A percentile compares a stretch with the other conserved stretches of the same genome.
Evolutionary conservation across 35 echinoderm and acorn worm species (phyloP).

Genomic region (Ptychodera flava): DNA sequence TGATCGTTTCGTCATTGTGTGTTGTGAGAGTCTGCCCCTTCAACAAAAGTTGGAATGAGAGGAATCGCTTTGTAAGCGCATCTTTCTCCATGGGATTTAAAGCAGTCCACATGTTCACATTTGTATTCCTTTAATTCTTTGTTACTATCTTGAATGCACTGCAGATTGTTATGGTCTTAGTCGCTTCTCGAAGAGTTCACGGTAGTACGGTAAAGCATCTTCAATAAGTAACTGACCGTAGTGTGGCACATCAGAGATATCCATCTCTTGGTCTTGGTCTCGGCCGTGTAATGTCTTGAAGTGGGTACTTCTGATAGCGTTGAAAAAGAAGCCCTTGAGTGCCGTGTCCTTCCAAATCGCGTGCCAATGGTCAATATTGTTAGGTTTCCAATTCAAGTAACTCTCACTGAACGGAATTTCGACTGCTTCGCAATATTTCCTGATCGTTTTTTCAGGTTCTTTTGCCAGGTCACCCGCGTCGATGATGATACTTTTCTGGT

Average conservation of each 20-base stretch:
- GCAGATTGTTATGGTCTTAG: no score
- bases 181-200: background rate
- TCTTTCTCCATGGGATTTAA: background rate
- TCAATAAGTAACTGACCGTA: background rate
- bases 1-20: no score
- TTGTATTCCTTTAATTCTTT: constrained; percentile 7
- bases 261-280: constrained; percentile 5
- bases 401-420: constrained; percentile 45
- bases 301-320: constrained; percentile 38
- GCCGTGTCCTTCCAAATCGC: constrained; percentile 9
- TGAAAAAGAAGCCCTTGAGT: constrained; percentile 20
- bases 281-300: background rate
- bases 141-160: constrained; percentile 62
- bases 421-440: constrained; percentile 51
- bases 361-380: constrained; percentile 16
- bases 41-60: background rate
- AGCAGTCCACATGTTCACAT: background rate
- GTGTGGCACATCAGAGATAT: background rate
- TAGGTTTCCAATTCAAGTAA: constrained; percentile 42
- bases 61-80: background rate
- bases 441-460: constrained; percentile 59
- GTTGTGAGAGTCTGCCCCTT: no score
- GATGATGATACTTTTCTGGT: constrained; percentile 47
- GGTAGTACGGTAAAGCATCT: constrained; percentile 5
- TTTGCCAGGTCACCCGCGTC: constrained; percentile 65